Base-by-base conservation (phyloP, 2,113 vertebrate genomes). In the Cebidichthys violaceus region DNA sequence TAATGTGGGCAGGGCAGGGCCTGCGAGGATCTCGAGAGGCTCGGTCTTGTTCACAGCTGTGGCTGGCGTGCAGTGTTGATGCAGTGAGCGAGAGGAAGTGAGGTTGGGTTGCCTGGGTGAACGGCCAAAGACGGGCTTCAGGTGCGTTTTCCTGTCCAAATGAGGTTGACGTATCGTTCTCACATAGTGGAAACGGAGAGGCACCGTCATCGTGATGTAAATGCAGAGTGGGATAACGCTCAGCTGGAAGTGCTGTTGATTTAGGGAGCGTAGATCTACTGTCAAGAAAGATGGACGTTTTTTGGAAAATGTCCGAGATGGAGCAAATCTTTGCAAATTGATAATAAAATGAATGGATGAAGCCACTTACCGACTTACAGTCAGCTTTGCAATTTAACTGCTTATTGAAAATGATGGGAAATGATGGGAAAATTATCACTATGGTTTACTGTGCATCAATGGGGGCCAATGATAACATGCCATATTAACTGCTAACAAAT, bases 391-490 rank as follows among this genome's bases (percentile, higher is more conserved):
- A 20, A 33, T 66, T 14, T 45, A 50, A 55, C 47, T 59, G 41
- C 33, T 47, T 55, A 39, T 35, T 80, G 35, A 70, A 76, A 76
- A 50, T 61, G 0, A 50, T 78, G 35, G 65, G 72, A 79, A 73
- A 47, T 45, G 0, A 57, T 75, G 15, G 57, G 75, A 80, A 69
- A 24, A 45, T 82, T 77, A 73, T 84, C 17, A 4, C 68, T n/a
- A 9, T 65, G 65, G 10, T 85, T 14, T 22, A 75, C 61, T 60
- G 50, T 71, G 61, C 33, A 31, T 77, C 35, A 68, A 35, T 37
- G 24, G 45, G 41, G 29, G 86, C 92, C 90, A 93, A 93, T 72
- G 65, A 92, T 87, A 93, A 90, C 90, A 90, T 76, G 73, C 64
- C 39, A 43, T 79, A 80, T 90, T 82, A 92, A 93, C 39, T 78